phyloP scores from a whole-genome alignment of 2,797 vertebrate genomes.

The Tangara arthus region DNA sequence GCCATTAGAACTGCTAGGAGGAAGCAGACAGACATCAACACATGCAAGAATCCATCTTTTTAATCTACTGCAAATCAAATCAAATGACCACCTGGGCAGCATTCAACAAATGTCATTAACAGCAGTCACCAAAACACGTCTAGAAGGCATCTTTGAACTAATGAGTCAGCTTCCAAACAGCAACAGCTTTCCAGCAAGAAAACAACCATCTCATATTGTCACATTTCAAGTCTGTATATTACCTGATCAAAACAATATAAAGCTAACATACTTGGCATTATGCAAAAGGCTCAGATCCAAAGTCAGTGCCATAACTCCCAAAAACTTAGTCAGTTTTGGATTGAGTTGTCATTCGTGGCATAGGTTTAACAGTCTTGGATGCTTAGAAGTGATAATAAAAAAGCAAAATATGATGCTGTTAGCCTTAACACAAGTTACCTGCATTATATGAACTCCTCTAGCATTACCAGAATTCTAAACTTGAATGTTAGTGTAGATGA shows the following conservation, averaged over 20 bases:
- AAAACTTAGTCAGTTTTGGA: background rate
- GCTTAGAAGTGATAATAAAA: background rate
- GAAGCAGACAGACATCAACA: background rate
- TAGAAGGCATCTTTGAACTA: background rate
- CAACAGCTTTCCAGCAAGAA: background rate
- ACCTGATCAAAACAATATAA: background rate
- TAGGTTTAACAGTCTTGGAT: background rate
- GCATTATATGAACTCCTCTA: background rate
- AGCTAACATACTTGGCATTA: background rate
- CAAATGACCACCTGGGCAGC: background rate
- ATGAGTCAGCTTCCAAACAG: background rate
- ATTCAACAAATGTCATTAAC: background rate
- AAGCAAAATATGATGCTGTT: background rate
- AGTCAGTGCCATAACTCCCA: background rate
- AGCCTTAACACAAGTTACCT: background rate
- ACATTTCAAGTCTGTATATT: background rate
- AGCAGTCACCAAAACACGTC: background rate
- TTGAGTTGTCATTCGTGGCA: fast-evolving
- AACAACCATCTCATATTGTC: background rate
- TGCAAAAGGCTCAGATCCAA: background rate
- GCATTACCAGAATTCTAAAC: background rate
- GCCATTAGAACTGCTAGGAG: background rate
- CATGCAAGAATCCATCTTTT: background rate
- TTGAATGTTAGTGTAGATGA: background rate
- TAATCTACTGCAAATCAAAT: background rate